phyloP scores from a whole-genome alignment of 2,113 vertebrate species.

The Chionis minor region DNA sequence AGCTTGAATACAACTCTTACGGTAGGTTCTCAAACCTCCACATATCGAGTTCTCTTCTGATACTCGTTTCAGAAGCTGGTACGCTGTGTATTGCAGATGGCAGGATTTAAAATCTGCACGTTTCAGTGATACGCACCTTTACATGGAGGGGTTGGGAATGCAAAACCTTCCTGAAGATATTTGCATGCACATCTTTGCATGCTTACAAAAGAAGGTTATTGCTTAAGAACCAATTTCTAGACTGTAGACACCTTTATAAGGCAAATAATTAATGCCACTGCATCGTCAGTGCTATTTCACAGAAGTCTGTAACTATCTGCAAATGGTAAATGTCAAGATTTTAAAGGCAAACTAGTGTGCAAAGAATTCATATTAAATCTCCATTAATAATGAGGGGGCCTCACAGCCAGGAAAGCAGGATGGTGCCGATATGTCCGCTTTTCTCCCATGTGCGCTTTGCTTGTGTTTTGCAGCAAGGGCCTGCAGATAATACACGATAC shows the following conservation, averaged over 20 bases:
- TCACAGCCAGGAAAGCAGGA: neutral
- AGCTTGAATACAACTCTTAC: neutral
- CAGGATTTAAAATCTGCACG: neutral
- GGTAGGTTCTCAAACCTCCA: neutral
- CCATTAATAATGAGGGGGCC: neutral
- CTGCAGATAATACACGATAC: neutral
- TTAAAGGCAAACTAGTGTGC: neutral
- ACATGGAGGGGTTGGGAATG: neutral
- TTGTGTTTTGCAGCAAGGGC: neutral
- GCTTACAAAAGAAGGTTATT: neutral
- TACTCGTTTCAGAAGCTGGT: neutral
- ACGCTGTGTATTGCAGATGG: neutral
- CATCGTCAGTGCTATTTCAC: constrained; percentile 5
- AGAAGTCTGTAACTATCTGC: neutral
- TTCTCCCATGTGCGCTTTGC: neutral
- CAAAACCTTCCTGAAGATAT: neutral
- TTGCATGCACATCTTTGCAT: neutral
- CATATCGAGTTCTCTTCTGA: neutral
- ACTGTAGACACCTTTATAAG: neutral
- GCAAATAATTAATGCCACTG: constrained; percentile 8
- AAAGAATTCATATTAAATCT: constrained; percentile 35
- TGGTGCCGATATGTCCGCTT: neutral
- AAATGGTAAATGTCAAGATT: constrained; percentile 41
- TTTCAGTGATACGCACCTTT: neutral
- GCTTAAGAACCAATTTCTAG: neutral